Conservation (phyloP, 2,113 vertebrate genomes). For the Hydrolagus affinis region DNA sequence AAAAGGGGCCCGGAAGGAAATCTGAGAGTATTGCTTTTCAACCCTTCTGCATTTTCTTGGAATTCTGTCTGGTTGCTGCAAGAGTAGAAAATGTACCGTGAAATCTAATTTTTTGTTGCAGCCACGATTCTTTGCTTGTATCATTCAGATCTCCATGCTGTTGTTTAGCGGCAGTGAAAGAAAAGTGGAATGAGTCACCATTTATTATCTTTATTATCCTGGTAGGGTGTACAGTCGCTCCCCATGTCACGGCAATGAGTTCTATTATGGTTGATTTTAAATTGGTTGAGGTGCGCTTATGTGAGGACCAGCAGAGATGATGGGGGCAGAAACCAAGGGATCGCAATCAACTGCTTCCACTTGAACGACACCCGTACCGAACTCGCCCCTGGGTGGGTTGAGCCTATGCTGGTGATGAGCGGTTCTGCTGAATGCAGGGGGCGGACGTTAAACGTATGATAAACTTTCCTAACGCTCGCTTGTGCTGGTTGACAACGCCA, state of each 20-base stretch:
- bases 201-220: constrained; percentile 22
- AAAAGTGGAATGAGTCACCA: constrained; percentile 1
- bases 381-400: neutral
- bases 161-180: constrained; percentile 7
- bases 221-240: constrained; percentile 21
- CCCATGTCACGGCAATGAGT: neutral
- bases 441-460: neutral
- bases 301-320: neutral
- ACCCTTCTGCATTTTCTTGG: neutral
- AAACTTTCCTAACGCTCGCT: neutral
- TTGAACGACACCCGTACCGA: neutral
- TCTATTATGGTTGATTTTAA: constrained; percentile 34
- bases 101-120: constrained; percentile 22
- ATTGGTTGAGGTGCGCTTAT: constrained; percentile 29
- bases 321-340: neutral
- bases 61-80: neutral
- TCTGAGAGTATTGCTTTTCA: neutral
- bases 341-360: constrained; percentile 31
- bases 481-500: neutral
- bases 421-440: neutral
- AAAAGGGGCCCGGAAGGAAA: neutral
- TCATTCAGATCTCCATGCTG: neutral
- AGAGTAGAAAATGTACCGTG: neutral
- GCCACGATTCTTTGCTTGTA: neutral
- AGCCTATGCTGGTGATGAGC: constrained; percentile 22